Percentiles rank a stretch among this genome's conserved stretches.
phyloP scores from a whole-genome alignment of 2,113 vertebrate species.

The Calidris pugnax region DNA sequence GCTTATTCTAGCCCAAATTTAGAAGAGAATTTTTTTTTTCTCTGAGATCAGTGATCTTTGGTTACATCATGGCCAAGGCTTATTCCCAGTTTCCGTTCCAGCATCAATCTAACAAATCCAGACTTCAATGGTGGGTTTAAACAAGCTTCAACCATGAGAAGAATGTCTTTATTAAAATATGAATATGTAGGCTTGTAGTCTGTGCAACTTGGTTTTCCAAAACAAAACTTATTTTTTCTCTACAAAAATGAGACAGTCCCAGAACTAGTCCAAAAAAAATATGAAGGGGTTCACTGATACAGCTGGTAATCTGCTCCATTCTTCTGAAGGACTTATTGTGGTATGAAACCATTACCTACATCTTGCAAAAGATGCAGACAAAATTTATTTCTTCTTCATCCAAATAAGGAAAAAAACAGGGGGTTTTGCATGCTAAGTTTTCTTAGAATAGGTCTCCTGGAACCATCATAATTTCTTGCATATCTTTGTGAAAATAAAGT shows the following conservation, averaged over 20 bases:
- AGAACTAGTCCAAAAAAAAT: neutral
- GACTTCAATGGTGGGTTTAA: conserved; percentile 22
- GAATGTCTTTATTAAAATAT: conserved; percentile 36
- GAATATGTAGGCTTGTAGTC: neutral
- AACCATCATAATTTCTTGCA: neutral
- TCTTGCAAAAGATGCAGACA: neutral
- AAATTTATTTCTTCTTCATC: neutral
- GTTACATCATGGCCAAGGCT: neutral
- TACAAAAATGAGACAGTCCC: neutral
- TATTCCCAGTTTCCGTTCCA: conserved; percentile 14
- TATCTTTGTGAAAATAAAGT: neutral
- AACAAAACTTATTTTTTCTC: neutral
- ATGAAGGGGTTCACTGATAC: neutral
- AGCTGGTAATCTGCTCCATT: neutral
- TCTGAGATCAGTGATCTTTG: neutral
- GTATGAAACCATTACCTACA: neutral
- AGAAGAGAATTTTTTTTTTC: neutral
- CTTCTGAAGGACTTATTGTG: neutral
- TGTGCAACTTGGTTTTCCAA: neutral
- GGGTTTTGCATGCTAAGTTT: accelerated
- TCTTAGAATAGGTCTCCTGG: neutral
- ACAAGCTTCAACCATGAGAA: conserved; percentile 5
- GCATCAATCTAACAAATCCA: neutral
- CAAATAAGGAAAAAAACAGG: neutral
- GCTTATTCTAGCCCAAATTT: neutral